A percentile compares a stretch with the other conserved stretches of the same genome.
Evolutionary conservation across 2,113 vertebrate genomes (phyloP).

Genomic region (Megaceryle torquata): DNA sequence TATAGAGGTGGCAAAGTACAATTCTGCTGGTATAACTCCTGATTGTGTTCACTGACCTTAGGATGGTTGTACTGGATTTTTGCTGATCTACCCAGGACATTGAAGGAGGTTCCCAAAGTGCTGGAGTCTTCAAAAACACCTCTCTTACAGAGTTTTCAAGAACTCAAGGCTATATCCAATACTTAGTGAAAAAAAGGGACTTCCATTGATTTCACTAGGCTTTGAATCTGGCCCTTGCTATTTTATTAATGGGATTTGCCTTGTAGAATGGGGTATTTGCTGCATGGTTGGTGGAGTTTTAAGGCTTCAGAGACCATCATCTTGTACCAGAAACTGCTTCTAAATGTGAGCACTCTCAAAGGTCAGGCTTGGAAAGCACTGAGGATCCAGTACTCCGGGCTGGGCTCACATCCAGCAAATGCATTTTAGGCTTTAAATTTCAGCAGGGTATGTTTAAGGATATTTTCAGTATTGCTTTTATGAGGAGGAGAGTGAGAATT

Average conservation of each 20-base stretch:
- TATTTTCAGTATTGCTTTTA: conserved; percentile 32
- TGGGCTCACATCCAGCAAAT: neutral
- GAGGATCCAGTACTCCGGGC: neutral
- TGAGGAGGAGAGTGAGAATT: neutral
- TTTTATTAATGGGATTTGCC: conserved; percentile 22
- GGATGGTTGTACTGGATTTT: neutral
- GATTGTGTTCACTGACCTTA: neutral
- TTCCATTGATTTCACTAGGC: neutral
- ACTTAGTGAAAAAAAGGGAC: neutral
- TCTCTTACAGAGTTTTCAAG: neutral
- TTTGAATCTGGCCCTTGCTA: neutral
- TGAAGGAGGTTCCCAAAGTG: neutral
- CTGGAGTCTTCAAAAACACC: neutral
- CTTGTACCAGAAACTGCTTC: conserved; percentile 1
- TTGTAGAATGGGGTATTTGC: neutral
- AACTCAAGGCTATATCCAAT: neutral
- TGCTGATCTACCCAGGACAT: neutral
- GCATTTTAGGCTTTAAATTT: conserved; percentile 24
- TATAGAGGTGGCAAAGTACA: neutral
- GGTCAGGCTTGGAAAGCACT: neutral
- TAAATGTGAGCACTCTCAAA: conserved; percentile 12
- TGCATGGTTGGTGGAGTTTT: neutral
- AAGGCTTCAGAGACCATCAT: neutral
- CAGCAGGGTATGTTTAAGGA: neutral
- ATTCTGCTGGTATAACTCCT: neutral